These are phyloP conservation scores for Diogma glabrata DNA, from an alignment of 2,888 invertebrate genomes.

Conservation along the genomic window DNA sequence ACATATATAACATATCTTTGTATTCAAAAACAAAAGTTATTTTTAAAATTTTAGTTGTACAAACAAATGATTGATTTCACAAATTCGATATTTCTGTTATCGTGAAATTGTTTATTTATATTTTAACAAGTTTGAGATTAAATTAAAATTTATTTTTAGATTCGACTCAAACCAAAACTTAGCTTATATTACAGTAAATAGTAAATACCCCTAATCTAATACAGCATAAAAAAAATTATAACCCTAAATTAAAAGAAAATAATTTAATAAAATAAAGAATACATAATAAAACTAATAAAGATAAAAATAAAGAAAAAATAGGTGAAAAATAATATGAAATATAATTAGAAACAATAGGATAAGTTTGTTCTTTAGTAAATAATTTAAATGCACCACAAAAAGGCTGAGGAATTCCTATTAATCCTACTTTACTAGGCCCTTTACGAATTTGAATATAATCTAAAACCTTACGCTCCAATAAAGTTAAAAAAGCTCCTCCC, in stretches of 20 bases:
- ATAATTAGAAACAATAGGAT: constrained; percentile 47
- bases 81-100: too few relatives aligned
- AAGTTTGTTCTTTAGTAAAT: constrained; percentile 52
- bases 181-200: too few relatives aligned
- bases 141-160: too few relatives aligned
- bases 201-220: constrained; percentile 52
- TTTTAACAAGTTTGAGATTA: too few relatives aligned
- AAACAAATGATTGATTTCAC: too few relatives aligned
- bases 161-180: too few relatives aligned
- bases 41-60: too few relatives aligned
- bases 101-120: too few relatives aligned
- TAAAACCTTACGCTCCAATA: constrained; percentile 59
- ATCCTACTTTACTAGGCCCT: constrained; percentile 58
- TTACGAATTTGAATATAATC: constrained; percentile 63
- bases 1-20: too few relatives aligned
- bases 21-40: too few relatives aligned
- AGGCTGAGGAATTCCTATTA: constrained; percentile 52
- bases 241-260: constrained; percentile 44
- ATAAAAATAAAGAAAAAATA: neutral
- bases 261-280: constrained; percentile 44
- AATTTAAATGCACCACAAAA: constrained; percentile 63
- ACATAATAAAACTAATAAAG: neutral
- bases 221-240: constrained; percentile 54
- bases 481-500: constrained; percentile 57
- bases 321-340: constrained; percentile 44